A percentile compares a stretch with the other conserved stretches of the same genome.
phyloP scores from a whole-genome alignment of 2,113 vertebrate species.

The Gulo gulo region DNA sequence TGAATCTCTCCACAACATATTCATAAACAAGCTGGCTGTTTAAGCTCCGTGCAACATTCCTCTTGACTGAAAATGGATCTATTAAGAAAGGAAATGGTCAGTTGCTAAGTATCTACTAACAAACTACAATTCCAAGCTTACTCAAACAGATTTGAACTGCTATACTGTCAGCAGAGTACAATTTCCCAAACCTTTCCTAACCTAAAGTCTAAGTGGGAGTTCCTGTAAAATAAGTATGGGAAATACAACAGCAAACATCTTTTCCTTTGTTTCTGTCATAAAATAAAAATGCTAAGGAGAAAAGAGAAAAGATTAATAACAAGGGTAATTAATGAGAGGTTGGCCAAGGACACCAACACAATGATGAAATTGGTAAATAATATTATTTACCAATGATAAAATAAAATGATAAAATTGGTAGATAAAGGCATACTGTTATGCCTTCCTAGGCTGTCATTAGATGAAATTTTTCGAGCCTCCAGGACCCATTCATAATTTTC shows the following conservation, averaged over 20 bases:
- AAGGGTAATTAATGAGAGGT: constrained; percentile 20
- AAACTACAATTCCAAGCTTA: constrained; percentile 54
- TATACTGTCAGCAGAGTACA: neutral
- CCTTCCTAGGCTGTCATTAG: neutral
- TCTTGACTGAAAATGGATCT: constrained; percentile 99
- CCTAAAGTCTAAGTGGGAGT: constrained; percentile 1
- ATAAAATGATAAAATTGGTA: neutral
- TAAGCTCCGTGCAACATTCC: constrained; percentile 97
- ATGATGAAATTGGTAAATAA: too few species aligned
- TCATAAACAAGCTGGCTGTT: constrained; percentile 99
- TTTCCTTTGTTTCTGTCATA: constrained; percentile 49
- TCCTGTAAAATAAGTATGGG: neutral
- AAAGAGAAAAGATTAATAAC: neutral
- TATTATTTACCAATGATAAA: neutral
- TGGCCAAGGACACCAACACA: neutral
- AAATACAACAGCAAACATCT: constrained; percentile 19
- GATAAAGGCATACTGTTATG: neutral
- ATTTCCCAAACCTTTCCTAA: constrained; percentile 42
- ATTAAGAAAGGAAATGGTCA: constrained; percentile 73
- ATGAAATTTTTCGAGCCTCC: neutral
- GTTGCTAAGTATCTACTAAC: constrained; percentile 45
- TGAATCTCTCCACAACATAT: constrained; percentile 97
- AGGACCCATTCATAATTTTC: constrained; percentile 17
- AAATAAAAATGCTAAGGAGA: constrained; percentile 19
- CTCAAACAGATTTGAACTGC: neutral